Conservation (phyloP, 2,797 vertebrate species). For the Rhinophrynus dorsalis region DNA sequence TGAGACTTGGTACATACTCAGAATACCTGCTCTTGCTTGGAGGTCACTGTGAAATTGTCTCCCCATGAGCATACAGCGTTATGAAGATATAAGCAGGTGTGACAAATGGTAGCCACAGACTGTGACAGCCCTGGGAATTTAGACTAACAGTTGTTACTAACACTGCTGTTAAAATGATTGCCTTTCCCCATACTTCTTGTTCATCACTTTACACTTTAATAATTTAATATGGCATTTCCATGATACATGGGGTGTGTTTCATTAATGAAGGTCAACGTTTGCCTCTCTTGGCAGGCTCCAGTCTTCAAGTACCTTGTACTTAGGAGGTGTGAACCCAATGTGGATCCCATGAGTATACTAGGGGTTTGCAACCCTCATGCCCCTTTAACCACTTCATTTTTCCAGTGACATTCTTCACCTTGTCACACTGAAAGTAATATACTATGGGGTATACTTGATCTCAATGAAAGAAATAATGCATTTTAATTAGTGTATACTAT, state of each 20-base stretch:
- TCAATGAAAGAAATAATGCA: too few relatives aligned
- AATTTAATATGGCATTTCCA: slow-evolving; percentile 41
- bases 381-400: slow-evolving; percentile 17
- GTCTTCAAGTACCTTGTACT: slow-evolving; percentile 1
- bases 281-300: slow-evolving; percentile 30
- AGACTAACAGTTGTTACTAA: slow-evolving; percentile 38
- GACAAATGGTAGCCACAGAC: slow-evolving; percentile 46
- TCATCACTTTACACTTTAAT: slow-evolving; percentile 45
- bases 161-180: slow-evolving; percentile 44
- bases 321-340: slow-evolving; percentile 1
- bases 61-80: slow-evolving; percentile 21
- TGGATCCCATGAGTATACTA: slow-evolving; percentile 7
- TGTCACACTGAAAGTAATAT: too few relatives aligned
- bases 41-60: slow-evolving; percentile 44
- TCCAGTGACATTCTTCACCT: slow-evolving; percentile 26
- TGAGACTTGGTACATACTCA: slow-evolving; percentile 1
- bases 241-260: slow-evolving; percentile 33
- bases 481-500: too few relatives aligned
- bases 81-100: slow-evolving; percentile 48
- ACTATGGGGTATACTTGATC: too few relatives aligned
- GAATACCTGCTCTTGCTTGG: slow-evolving; percentile 31
- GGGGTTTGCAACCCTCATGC: slow-evolving; percentile 1
- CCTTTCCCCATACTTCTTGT: slow-evolving; percentile 34
- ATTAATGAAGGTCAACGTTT: slow-evolving; percentile 40
- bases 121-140: slow-evolving; percentile 50